Evolutionary conservation across 2,888 invertebrate genomes (phyloP).

Genomic region (Calliopum simillimum): DNA sequence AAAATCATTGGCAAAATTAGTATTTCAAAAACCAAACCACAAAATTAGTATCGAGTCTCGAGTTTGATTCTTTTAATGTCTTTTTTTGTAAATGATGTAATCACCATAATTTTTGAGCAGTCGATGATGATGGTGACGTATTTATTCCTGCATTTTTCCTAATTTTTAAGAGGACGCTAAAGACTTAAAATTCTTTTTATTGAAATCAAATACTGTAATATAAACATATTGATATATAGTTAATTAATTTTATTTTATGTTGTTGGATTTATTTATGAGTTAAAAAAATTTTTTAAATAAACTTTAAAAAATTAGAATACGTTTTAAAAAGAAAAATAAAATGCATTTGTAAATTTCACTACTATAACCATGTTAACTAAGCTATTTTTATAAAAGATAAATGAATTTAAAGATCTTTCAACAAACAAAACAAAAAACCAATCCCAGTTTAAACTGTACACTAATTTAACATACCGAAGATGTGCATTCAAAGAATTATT

Average conservation of each 20-base stretch:
- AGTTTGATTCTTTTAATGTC: too few species aligned
- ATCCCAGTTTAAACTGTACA: too few species aligned
- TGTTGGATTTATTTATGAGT: conserved; percentile 21
- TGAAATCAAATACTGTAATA: background rate
- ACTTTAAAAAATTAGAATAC: conserved; percentile 15
- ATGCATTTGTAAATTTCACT: conserved; percentile 27
- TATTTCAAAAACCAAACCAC: conserved; percentile 2
- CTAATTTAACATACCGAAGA: too few species aligned
- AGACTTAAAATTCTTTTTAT: conserved; percentile 19
- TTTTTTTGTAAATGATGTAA: too few species aligned
- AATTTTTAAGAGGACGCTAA: background rate
- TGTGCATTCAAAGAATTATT: too few species aligned
- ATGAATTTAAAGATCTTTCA: conserved; percentile 1
- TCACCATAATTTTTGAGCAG: too few species aligned
- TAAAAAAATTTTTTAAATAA: background rate
- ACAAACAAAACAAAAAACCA: too few species aligned
- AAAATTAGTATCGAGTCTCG: background rate
- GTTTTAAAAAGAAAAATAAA: conserved; percentile 33
- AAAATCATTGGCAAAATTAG: conserved; percentile 13
- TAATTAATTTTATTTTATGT: conserved; percentile 9
- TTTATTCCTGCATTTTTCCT: background rate
- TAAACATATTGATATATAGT: background rate
- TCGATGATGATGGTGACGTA: too few species aligned
- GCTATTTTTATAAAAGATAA: conserved; percentile 27
- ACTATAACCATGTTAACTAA: background rate